Percentiles rank a stretch among this genome's conserved stretches.
Conservation (phyloP, 2,113 vertebrate genomes). For the Lanius ludovicianus region DNA sequence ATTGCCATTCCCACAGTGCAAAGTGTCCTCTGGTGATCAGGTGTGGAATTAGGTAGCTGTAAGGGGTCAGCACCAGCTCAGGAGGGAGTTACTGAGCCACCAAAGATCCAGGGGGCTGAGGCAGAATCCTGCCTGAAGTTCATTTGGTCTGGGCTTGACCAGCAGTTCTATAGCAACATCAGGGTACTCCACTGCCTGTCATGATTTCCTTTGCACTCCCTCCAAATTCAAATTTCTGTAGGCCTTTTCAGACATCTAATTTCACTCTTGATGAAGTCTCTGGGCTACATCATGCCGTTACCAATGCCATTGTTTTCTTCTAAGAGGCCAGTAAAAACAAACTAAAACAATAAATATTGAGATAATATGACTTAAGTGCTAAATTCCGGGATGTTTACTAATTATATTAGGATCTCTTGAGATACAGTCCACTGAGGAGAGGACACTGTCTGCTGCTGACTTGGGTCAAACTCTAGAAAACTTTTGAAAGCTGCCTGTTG, state of each 20-base stretch:
- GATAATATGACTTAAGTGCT: not conserved
- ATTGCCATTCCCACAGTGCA: not conserved
- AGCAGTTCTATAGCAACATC: not conserved
- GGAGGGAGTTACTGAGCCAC: not conserved
- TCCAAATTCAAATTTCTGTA: not conserved
- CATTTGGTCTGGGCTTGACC: not conserved
- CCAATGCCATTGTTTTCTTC: not conserved
- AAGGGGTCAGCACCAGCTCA: not conserved
- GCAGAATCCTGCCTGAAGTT: not conserved
- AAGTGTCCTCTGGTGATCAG: not conserved
- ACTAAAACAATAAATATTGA: not conserved
- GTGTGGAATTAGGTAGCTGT: not conserved
- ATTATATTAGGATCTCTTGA: not conserved
- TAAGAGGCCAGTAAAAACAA: not conserved
- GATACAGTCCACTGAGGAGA: not conserved
- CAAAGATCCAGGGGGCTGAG: not conserved
- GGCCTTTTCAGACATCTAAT: not conserved
- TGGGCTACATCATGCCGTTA: not conserved
- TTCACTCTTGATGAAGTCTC: not conserved
- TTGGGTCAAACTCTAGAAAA: not conserved
- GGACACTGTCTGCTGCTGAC: not conserved
- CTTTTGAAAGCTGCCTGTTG: not conserved
- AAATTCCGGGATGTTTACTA: not conserved
- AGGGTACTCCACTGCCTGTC: not conserved
- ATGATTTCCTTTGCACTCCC: not conserved